Evolutionary conservation across 2,113 vertebrate species (phyloP).

Genomic region (Meleagris gallopavo): DNA sequence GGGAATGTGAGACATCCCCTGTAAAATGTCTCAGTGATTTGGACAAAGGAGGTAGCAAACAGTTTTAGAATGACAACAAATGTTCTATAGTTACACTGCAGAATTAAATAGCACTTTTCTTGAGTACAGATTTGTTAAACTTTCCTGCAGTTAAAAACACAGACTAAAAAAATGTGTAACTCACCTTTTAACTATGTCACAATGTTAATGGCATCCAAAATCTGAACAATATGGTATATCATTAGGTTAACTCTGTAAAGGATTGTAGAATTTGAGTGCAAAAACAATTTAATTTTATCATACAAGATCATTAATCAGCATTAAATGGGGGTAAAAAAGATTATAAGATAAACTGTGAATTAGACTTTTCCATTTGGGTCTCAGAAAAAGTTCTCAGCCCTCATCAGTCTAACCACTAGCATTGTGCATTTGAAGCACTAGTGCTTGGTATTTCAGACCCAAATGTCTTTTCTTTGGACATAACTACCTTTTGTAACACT

Average conservation of each 20-base stretch:
- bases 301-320: constrained; percentile 38
- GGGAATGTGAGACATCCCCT: not conserved
- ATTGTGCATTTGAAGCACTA: not conserved
- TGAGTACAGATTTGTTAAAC: not conserved
- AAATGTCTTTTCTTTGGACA: not conserved
- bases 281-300: constrained; percentile 52
- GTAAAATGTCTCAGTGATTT: not conserved
- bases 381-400: not conserved
- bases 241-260: constrained; percentile 38
- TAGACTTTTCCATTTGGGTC: not conserved
- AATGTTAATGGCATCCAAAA: constrained; percentile 28
- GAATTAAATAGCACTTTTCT: not conserved
- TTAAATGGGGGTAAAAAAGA: constrained; percentile 20
- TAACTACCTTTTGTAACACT: not conserved
- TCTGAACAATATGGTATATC: constrained; percentile 24
- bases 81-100: not conserved
- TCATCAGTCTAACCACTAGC: not conserved
- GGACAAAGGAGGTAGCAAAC: too few relatives aligned
- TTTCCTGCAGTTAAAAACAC: not conserved
- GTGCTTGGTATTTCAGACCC: not conserved
- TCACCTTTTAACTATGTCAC: not conserved
- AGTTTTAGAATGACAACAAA: not conserved
- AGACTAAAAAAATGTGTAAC: not conserved
- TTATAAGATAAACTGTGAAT: constrained; percentile 28
- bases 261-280: constrained; percentile 50